These are phyloP conservation scores for Acleris holmiana DNA, from an alignment of 2,888 invertebrate genomes.

Conservation along the genomic window DNA sequence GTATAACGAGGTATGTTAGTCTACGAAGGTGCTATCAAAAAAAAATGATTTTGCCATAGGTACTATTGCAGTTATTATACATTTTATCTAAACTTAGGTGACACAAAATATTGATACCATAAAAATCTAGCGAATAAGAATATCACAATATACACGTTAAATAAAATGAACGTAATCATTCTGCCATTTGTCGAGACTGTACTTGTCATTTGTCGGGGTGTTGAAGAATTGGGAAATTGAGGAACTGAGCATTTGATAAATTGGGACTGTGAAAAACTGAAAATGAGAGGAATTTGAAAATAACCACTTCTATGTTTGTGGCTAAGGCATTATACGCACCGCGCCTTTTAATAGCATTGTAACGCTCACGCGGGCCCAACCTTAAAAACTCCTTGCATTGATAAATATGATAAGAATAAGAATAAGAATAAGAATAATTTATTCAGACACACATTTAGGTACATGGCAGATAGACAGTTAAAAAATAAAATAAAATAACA, in stretches of 20 bases:
- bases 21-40: too few species aligned
- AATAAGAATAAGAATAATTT: too few species aligned
- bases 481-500: too few species aligned
- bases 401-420: too few species aligned
- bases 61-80: background rate
- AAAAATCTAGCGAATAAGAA: background rate
- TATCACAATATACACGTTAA: background rate
- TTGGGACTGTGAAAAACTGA: background rate
- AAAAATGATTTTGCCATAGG: too few species aligned
- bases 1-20: too few species aligned
- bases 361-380: constrained; percentile 5
- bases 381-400: background rate
- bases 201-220: background rate
- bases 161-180: background rate
- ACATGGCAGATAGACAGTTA: too few species aligned
- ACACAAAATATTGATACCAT: background rate
- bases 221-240: background rate
- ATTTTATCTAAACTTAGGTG: background rate
- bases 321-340: constrained; percentile 3
- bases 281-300: background rate
- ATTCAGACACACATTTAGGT: too few species aligned
- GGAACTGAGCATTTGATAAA: too few species aligned
- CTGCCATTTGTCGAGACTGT: background rate
- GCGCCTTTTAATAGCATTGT: background rate
- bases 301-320: background rate